These are phyloP conservation scores for Parapsyche elsis DNA, from an alignment of 1,140 invertebrate genomes.

Conservation along the genomic window DNA sequence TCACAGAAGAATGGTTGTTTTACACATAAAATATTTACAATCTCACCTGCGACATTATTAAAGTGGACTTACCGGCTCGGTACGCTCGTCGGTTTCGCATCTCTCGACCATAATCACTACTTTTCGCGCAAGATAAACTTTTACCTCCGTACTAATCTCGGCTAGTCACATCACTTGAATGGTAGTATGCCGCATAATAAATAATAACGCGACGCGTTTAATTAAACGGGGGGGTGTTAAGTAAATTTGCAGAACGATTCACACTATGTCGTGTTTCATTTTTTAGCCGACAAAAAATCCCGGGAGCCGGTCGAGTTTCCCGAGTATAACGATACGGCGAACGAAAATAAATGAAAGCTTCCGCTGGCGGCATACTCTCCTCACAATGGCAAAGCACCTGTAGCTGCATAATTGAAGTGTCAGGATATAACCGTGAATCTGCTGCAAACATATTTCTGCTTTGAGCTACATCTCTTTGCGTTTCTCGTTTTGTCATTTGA, in stretches of 20 bases:
- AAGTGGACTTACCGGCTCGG: constrained; percentile 24
- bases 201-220: no score
- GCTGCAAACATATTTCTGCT: constrained; percentile 20
- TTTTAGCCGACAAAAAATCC: background rate
- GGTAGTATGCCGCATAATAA: no score
- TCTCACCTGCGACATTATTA: constrained; percentile 43
- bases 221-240: no score
- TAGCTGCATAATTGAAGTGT: constrained; percentile 42
- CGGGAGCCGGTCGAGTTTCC: background rate
- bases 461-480: background rate
- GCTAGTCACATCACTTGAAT: background rate
- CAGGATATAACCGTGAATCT: constrained; percentile 26
- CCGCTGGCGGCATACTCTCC: background rate
- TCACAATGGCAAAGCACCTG: constrained; percentile 15
- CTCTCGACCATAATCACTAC: background rate
- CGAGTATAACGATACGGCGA: background rate
- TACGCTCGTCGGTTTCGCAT: background rate
- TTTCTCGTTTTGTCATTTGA: constrained; percentile 14
- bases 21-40: constrained; percentile 45
- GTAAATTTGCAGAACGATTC: no score
- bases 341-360: constrained; percentile 20
- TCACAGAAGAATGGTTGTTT: constrained; percentile 42
- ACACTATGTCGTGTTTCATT: no score
- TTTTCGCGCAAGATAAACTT: background rate
- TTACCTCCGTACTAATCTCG: background rate